Evolutionary conservation across 2,797 vertebrate genomes (phyloP).

Genomic region (Amblyopsis hoosieri): DNA sequence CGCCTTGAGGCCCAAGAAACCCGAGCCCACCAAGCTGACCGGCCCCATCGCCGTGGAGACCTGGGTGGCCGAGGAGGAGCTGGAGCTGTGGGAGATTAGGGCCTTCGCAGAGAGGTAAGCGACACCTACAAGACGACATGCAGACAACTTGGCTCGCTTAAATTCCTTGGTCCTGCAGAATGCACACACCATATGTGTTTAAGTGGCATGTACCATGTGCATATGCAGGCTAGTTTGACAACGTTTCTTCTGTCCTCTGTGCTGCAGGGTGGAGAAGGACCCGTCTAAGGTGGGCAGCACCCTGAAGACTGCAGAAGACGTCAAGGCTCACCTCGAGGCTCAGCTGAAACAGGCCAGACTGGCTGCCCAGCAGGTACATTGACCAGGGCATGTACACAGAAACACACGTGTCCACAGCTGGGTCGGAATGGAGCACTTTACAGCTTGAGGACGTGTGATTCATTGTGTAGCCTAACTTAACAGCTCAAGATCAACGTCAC

Average conservation of each 20-base stretch:
- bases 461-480: too few species aligned
- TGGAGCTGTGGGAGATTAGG: conserved; percentile 98
- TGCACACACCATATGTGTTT: background rate
- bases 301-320: conserved; percentile 87
- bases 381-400: too few species aligned
- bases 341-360: conserved; percentile 89
- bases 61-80: conserved; percentile 94
- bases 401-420: too few species aligned
- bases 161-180: background rate
- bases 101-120: conserved; percentile 94
- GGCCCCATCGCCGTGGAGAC: conserved; percentile 94
- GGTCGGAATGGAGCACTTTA: too few species aligned
- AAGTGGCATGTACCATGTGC: too few species aligned
- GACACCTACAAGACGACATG: background rate
- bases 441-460: too few species aligned
- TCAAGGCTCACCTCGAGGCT: conserved; percentile 88
- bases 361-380: conserved; percentile 86
- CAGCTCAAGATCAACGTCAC: too few species aligned
- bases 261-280: conserved; percentile 90
- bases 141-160: background rate
- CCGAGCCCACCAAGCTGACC: conserved; percentile 90
- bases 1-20: conserved; percentile 93
- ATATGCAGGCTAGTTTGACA: background rate
- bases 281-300: conserved; percentile 85
- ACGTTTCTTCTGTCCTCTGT: background rate